Conservation (phyloP, 2,113 vertebrate genomes). For the Pogona vitticeps region DNA sequence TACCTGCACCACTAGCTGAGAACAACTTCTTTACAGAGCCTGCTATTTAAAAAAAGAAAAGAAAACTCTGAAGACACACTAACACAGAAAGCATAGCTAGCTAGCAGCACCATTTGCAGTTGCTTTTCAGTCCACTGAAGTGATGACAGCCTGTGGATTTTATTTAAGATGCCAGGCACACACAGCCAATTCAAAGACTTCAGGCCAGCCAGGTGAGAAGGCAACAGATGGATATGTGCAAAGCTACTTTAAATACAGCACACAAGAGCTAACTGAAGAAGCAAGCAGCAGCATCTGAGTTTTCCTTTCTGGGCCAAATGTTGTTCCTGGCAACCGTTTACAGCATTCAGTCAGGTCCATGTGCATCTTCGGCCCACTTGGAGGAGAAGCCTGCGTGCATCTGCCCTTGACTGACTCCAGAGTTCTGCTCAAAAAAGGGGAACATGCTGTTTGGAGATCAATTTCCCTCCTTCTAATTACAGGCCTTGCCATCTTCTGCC, state of each 20-base stretch:
- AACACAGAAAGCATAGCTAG: too few species aligned
- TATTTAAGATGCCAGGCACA: conserved; percentile 1
- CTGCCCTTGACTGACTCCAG: conserved; percentile 62
- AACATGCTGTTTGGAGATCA: conserved; percentile 73
- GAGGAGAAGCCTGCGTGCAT: conserved; percentile 62
- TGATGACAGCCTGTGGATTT: not conserved
- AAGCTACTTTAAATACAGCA: conserved; percentile 38
- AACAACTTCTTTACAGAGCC: too few species aligned
- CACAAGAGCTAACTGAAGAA: conserved; percentile 46
- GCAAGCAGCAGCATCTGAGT: conserved; percentile 35
- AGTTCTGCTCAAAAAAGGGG: conserved; percentile 57
- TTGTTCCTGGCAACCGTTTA: conserved; percentile 66
- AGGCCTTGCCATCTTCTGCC: conserved; percentile 70
- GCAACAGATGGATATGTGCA: conserved; percentile 44
- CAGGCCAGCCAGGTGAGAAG: conserved; percentile 45
- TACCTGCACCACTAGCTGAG: too few species aligned
- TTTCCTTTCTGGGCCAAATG: conserved; percentile 52
- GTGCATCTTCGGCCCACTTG: conserved; percentile 63
- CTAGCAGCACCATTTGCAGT: too few species aligned
- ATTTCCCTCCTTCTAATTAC: conserved; percentile 77
- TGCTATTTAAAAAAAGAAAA: too few species aligned
- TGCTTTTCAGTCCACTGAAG: not conserved
- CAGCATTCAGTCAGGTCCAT: conserved; percentile 59
- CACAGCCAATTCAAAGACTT: not conserved
- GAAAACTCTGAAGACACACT: too few species aligned